A percentile compares a stretch with the other conserved stretches of the same genome.
Evolutionary conservation across 1,140 invertebrate species (phyloP).

Genomic region (Zophobas atratus): DNA sequence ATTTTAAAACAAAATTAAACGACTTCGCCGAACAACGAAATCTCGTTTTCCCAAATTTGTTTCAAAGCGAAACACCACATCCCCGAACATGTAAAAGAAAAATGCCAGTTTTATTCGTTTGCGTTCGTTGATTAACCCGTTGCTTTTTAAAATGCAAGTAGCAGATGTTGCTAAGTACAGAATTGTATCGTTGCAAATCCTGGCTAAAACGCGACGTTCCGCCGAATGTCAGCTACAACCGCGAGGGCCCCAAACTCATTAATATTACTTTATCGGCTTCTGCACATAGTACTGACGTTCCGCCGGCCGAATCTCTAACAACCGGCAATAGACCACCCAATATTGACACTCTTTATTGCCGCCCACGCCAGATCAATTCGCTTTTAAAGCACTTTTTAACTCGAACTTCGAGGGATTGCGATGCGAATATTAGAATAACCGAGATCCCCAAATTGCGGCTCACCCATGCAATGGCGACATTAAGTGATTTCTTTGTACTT

Average conservation of each 20-base stretch:
- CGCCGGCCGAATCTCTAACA: constrained; percentile 40
- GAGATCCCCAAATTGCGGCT: background rate
- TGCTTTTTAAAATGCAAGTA: constrained; percentile 42
- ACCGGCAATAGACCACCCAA: constrained; percentile 25
- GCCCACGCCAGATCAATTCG: constrained; percentile 23
- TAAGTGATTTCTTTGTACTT: background rate
- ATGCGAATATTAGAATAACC: constrained; percentile 32
- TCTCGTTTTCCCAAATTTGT: background rate
- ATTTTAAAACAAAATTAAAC: constrained; percentile 2
- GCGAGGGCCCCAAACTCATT: constrained; percentile 45
- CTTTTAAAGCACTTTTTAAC: constrained; percentile 24
- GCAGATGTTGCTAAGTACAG: constrained; percentile 42
- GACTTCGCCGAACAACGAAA: background rate
- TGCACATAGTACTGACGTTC: constrained; percentile 41
- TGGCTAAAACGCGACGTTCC: constrained; percentile 11
- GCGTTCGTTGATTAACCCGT: constrained; percentile 30
- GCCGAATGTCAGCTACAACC: constrained; percentile 33
- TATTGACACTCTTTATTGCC: constrained; percentile 43
- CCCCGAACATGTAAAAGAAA: background rate
- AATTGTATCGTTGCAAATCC: constrained; percentile 44
- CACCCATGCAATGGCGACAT: background rate
- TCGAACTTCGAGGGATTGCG: background rate
- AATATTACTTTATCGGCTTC: constrained; percentile 47
- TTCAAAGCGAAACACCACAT: background rate
- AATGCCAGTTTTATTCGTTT: constrained; percentile 3